Conservation (phyloP, 1,140 invertebrate genomes). For the Heliconius melpomene region DNA sequence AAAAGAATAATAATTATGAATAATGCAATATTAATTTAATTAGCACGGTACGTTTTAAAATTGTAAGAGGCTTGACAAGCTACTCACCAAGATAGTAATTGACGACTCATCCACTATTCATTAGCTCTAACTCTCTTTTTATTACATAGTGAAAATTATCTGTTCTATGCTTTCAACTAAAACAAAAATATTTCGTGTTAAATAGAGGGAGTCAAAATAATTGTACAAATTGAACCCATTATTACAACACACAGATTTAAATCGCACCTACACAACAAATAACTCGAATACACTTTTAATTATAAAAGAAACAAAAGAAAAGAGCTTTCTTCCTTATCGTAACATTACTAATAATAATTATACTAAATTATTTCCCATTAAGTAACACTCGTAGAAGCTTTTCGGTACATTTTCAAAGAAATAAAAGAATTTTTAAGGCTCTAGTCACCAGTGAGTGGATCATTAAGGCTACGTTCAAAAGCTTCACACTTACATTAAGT, state of each 20-base stretch:
- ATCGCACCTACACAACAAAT: not conserved
- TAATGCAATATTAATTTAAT: no score
- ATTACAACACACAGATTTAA: not conserved
- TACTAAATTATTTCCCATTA: not conserved
- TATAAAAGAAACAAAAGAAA: not conserved
- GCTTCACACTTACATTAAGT: not conserved
- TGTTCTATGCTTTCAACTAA: no score
- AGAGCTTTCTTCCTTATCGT: not conserved
- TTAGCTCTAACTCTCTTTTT: no score
- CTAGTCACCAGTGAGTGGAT: not conserved
- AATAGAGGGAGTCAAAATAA: no score
- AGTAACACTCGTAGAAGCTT: not conserved
- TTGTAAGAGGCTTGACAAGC: no score
- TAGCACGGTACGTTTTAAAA: no score
- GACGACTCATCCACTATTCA: no score
- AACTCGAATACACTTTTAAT: not conserved
- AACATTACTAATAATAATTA: not conserved
- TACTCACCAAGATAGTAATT: no score
- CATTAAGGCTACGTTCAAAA: not conserved
- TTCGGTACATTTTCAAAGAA: not conserved
- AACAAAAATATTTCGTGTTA: no score
- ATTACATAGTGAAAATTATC: no score
- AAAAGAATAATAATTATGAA: no score
- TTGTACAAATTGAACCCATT: not conserved
- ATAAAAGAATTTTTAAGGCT: slow-evolving; percentile 1